Base-by-base conservation (phyloP, 2,888 invertebrate species). In the Rhingia rostrata region DNA sequence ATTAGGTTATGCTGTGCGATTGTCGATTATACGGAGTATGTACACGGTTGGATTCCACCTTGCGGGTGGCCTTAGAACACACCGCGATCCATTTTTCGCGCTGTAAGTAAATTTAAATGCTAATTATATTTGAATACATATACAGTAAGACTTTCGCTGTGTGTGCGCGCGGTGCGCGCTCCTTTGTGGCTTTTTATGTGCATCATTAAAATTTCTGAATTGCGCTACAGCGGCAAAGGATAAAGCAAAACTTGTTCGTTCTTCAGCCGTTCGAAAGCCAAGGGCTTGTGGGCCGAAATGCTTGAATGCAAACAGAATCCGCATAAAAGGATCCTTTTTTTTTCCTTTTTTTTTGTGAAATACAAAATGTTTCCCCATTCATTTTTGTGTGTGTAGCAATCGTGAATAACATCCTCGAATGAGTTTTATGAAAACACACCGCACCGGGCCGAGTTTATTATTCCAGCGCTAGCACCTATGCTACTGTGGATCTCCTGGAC, bases 391-490 rank as follows among this genome's bases (percentile, higher is more conserved):
- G 47, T 67, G 53, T 63, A 41, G 49, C 51, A 30, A 78, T 51
- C 32, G 64, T 60, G 51, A 73, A 72, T 72, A 72, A 60, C 64
- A 79, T 72, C 37, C 64, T 54, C 39, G 54, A 70, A 64, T 64
- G 66, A 39, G 63, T 72, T 78, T 78, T 49, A n/a, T 61, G 51
- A 66, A 66, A 75, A 67, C 41, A 51, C 43, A 60, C 39, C 43
- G 53, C 33, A 53, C 32, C 54, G 56, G 41, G 37, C 58, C 43
- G 51, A 22, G 53, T 79, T 73, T 79, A 73, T 79, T 79, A 73
- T 66, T 66, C 53, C 60, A 47, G 66, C 41, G 64, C 32, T 60
- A 66, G 73, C 79, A 73, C 79, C 66, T 79, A 73, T 73, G 43
- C 53, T 32, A 58, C 53, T 43, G 51, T 45, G 54, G n/a, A 63